Evolutionary conservation across 2,797 vertebrate species (phyloP).

Genomic region (Chloroceryle inda): DNA sequence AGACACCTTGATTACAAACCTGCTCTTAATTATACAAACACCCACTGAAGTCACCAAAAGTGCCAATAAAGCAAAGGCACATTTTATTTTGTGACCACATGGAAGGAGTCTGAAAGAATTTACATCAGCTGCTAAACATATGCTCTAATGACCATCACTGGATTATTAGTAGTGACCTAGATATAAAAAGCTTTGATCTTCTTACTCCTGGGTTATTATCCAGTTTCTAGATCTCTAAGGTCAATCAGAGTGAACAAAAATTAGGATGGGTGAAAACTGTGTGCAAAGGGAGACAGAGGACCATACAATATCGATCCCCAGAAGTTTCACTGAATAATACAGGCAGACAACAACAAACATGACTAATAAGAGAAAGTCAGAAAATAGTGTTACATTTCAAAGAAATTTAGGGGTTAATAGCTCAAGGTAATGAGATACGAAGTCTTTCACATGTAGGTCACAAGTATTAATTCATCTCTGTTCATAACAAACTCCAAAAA

Average conservation of each 20-base stretch:
- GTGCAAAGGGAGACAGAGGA: background rate
- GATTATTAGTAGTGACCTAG: slow-evolving; percentile 59
- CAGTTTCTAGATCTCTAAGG: slow-evolving; percentile 49
- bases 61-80: background rate
- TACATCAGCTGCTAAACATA: background rate
- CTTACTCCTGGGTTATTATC: slow-evolving; percentile 57
- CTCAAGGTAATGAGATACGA: slow-evolving; percentile 46
- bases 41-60: background rate
- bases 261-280: background rate
- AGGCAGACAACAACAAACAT: background rate
- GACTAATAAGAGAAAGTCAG: background rate
- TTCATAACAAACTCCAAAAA: slow-evolving; percentile 6
- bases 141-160: slow-evolving; percentile 36
- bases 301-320: background rate
- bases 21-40: background rate
- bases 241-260: slow-evolving; percentile 9
- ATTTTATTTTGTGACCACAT: background rate
- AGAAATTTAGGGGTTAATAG: slow-evolving; percentile 8
- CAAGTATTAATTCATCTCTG: slow-evolving; percentile 26
- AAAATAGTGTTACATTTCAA: slow-evolving; percentile 34
- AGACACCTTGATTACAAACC: background rate
- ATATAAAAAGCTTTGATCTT: slow-evolving; percentile 64
- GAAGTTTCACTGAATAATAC: background rate
- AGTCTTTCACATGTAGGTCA: slow-evolving; percentile 61
- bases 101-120: slow-evolving; percentile 17